Conservation (phyloP, 2,888 invertebrate genomes). For the Cyrtodaria siliqua region DNA sequence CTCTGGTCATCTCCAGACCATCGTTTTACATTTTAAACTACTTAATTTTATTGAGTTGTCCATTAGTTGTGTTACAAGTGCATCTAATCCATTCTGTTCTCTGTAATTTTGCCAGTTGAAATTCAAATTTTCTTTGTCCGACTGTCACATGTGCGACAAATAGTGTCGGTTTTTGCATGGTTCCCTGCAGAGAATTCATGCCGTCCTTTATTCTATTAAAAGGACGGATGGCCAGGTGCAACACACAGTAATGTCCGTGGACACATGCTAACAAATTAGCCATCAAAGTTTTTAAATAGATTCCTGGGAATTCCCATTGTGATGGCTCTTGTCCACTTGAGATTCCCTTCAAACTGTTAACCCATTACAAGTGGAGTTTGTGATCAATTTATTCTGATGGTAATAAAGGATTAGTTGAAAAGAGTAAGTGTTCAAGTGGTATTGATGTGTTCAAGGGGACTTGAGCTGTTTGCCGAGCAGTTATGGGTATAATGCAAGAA, state of each 20-base stretch:
- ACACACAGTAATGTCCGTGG: conserved; percentile 9
- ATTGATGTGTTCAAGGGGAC: conserved; percentile 40
- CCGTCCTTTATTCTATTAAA: no score
- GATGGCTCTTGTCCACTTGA: neutral
- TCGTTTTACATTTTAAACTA: no score
- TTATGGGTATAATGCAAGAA: conserved; percentile 6
- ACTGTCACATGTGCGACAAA: conserved; percentile 28
- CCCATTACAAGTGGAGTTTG: conserved; percentile 26
- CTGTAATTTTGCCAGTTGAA: conserved; percentile 15
- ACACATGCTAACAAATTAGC: conserved; percentile 52
- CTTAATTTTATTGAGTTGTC: no score
- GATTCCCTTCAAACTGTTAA: no score
- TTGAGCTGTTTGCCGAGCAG: conserved; percentile 16
- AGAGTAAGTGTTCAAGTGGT: conserved; percentile 39
- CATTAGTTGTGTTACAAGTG: no score
- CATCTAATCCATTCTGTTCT: no score
- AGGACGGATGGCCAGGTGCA: conserved; percentile 34
- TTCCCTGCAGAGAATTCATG: no score
- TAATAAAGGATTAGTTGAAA: conserved; percentile 36
- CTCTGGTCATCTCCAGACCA: no score
- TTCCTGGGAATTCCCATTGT: conserved; percentile 26
- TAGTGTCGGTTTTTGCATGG: conserved; percentile 3
- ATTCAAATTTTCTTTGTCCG: conserved; percentile 21
- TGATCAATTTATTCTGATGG: conserved; percentile 37
- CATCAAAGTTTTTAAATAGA: conserved; percentile 28